A percentile compares a stretch with the other conserved stretches of the same genome.
Evolutionary conservation across 1,140 invertebrate species (phyloP).

Genomic region (Adelges cooleyi): DNA sequence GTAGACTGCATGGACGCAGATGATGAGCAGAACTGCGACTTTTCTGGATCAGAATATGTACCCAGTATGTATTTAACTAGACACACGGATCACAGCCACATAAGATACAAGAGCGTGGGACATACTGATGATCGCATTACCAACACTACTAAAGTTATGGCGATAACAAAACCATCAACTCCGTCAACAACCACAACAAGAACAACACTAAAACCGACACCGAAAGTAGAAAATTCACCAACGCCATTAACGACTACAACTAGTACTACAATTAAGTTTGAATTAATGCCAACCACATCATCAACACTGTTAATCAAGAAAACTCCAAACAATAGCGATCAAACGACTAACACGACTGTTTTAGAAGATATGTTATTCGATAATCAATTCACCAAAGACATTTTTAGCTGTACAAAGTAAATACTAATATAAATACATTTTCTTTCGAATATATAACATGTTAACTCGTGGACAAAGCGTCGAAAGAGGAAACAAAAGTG

Average conservation of each 20-base stretch:
- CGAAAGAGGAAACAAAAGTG: no score
- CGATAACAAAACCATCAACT: background rate
- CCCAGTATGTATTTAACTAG: background rate
- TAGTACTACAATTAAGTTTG: background rate
- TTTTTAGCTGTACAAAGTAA: constrained; percentile 12
- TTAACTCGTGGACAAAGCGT: no score
- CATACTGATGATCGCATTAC: background rate
- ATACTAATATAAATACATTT: no score
- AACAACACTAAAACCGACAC: background rate
- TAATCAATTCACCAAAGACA: background rate
- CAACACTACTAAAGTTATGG: background rate
- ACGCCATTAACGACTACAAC: background rate
- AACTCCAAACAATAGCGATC: background rate
- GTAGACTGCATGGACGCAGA: constrained; percentile 63
- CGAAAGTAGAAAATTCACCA: background rate
- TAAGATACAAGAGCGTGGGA: background rate
- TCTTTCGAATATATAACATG: no score
- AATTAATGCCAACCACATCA: background rate
- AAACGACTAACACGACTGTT: background rate
- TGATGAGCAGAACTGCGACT: constrained; percentile 55
- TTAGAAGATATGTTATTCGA: background rate
- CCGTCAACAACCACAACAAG: background rate
- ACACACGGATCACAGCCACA: background rate
- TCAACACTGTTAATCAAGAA: background rate
- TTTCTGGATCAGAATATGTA: background rate